Evolutionary conservation across 2,113 vertebrate species (phyloP), one percentile per base, ranked within the genome.

Genomic region (Numenius arquata): DNA sequence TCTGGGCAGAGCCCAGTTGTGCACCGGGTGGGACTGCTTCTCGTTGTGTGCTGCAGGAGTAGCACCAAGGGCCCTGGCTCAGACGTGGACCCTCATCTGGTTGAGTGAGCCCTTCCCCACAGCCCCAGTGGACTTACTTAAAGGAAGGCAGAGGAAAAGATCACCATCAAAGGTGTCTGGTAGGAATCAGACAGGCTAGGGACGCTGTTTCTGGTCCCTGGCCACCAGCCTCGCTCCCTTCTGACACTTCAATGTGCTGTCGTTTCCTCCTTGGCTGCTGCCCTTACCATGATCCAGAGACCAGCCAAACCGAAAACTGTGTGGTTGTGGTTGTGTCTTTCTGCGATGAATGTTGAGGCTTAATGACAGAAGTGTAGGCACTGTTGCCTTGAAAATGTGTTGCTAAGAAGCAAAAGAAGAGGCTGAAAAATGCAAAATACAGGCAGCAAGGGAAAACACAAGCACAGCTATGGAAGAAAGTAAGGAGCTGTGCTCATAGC

Each of bases 401-500:
- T 93, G 79, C 95, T 94, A 94, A 94, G 88, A 90, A 81, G 90
- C 71, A 85, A 78, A 78, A 23, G 38, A 78, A 94, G 67, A 92
- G 40, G 27, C 36, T 77, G 65, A 66, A 90, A 72, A 88, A 55
- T 55, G 61, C 71, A 87, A 93, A 77, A 91, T 65, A 67, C 23
- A 36, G 59, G 23, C n/a, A 90, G 67, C n/a, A 70, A 66, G 30
- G 41, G 63, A 80, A 93, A 93, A 80, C n/a, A 83, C 18, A 70
- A 52, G 41, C 29, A 29, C 9, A 52, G 38, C 29, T 59, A 43
- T 6, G 47, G 71, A 90, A 74, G 61, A 38, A 73, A 61, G 32
- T 7, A 55, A 81, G 34, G 48, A 38, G 17, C 59, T 77, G 14
- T 73, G 53, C n/a, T 71, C 55, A 30, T 6, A 23, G 13, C 50